Percentiles rank a stretch among this genome's conserved stretches.
These are phyloP conservation scores for Petrocephalus microphthalmus DNA, from an alignment of 2,113 vertebrate genomes.

Conservation along the genomic window DNA sequence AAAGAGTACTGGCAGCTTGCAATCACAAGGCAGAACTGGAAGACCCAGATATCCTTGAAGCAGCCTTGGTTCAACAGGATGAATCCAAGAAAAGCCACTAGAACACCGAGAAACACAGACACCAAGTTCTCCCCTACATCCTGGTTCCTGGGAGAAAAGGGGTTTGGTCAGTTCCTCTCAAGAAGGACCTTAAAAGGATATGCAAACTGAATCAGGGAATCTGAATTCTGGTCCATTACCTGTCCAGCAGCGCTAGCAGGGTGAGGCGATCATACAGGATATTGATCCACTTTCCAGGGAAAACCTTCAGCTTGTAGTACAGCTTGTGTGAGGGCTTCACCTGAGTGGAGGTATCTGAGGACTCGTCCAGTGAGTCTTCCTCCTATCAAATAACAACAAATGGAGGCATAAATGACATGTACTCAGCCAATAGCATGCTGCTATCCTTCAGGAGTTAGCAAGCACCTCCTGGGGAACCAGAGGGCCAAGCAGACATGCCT, in stretches of 20 bases:
- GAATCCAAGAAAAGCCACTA: constrained; percentile 92
- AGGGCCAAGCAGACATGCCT: constrained; percentile 53
- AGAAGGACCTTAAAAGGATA: not conserved
- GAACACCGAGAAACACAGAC: constrained; percentile 73
- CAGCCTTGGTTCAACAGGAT: constrained; percentile 84
- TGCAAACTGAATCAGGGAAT: not conserved
- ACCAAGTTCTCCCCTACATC: constrained; percentile 79
- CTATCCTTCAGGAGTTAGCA: not conserved
- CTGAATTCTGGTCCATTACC: constrained; percentile 61
- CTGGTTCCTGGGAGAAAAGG: constrained; percentile 62
- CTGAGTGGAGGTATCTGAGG: constrained; percentile 75
- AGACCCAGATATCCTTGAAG: constrained; percentile 87
- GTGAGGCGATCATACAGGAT: constrained; percentile 88
- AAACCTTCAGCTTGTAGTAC: constrained; percentile 87
- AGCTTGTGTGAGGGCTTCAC: constrained; percentile 75
- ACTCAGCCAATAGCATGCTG: not conserved
- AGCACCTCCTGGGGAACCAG: not conserved
- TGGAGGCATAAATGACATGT: constrained; percentile 29
- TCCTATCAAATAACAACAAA: constrained; percentile 54
- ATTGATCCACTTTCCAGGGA: constrained; percentile 90
- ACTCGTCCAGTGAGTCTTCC: constrained; percentile 72
- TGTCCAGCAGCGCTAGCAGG: constrained; percentile 80
- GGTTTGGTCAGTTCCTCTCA: not conserved
- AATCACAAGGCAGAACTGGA: constrained; percentile 92
- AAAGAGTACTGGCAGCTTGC: constrained; percentile 97